Evolutionary conservation across 2,888 invertebrate species (phyloP), one percentile per base, ranked within the genome.

Genomic region (Xylocampa areola): DNA sequence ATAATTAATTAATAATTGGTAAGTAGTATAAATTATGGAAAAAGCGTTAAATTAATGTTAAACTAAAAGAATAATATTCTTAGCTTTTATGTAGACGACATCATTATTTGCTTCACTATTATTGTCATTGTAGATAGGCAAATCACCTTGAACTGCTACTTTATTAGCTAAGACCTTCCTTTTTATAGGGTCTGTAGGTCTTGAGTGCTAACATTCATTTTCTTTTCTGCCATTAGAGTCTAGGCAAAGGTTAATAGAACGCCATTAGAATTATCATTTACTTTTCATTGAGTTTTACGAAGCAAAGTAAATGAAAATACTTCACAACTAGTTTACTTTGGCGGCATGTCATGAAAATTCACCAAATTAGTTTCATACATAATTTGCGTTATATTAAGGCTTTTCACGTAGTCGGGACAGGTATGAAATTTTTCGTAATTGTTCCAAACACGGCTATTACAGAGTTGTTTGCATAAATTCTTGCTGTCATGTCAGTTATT

Each of bases 401-500:
- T 16, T 13, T 25, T 23, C 16, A 25, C 23, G 19, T 37, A 21
- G 7, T 16, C 4, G 5, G 1, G 17, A 33, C 50, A 35, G 27
- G 33, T 43, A 43, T 19, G 14, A 21, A 27, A 11, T 4, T 45
- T 21, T 36, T 30, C 13, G 13, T 36, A 43, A 68, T 48, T 44
- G 16, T 48, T 27, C 39, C 35, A 35, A 62, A 68, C 41, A 29
- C 19, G 21, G 29, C 5, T 11, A 14, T 36, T 48, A 44, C 29
- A n/a, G 8, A 53, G 27, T 41, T 40, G 19, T 47, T 21, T 27
- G 35, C 39, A 44, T 40, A 64, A 49, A 45, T 45, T 45, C 14
- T 16, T 37, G 32, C 30, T 25, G 41, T 44, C 45, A 48, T 63
- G 48, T 54, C 53, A 54, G 54, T 63, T 48, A 52, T 54, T 64